Conservation (phyloP, 2,113 vertebrate genomes). For the Pachyramphus minor region DNA sequence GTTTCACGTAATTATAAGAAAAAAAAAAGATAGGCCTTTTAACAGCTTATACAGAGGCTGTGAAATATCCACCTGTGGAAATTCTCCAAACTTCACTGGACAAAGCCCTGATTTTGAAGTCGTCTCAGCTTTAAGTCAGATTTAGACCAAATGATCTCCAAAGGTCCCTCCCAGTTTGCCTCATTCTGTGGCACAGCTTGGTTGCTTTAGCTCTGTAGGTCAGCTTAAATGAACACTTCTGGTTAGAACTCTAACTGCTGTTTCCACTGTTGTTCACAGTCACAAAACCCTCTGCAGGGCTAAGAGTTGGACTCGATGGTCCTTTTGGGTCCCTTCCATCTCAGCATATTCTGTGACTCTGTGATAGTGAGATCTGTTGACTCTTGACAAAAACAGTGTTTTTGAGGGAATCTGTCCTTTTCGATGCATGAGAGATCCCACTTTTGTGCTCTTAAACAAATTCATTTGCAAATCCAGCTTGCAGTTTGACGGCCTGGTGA, state of each 20-base stretch:
- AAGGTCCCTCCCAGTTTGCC: neutral
- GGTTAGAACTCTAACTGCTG: neutral
- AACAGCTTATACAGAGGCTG: neutral
- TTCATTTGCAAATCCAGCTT: neutral
- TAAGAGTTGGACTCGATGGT: neutral
- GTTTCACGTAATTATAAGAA: neutral
- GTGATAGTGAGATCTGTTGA: neutral
- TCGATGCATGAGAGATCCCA: neutral
- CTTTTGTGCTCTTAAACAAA: neutral
- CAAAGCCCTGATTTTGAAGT: neutral
- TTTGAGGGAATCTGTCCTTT: neutral
- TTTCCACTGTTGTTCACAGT: fast-evolving
- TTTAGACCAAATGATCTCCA: neutral
- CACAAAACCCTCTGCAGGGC: neutral
- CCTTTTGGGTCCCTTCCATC: neutral
- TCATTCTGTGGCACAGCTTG: neutral
- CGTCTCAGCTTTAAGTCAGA: neutral
- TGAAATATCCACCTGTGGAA: neutral
- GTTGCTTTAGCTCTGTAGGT: neutral
- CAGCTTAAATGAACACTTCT: neutral
- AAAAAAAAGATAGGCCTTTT: neutral
- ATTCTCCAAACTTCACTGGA: neutral
- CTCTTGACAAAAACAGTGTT: neutral
- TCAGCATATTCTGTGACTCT: neutral
- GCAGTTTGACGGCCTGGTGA: neutral